Percentiles rank a stretch among this genome's conserved stretches.
Evolutionary conservation across 37 sponge, comb jelly and placozoan genomes (phyloP).

Genomic region (Chondrilla cf. caribensis): DNA sequence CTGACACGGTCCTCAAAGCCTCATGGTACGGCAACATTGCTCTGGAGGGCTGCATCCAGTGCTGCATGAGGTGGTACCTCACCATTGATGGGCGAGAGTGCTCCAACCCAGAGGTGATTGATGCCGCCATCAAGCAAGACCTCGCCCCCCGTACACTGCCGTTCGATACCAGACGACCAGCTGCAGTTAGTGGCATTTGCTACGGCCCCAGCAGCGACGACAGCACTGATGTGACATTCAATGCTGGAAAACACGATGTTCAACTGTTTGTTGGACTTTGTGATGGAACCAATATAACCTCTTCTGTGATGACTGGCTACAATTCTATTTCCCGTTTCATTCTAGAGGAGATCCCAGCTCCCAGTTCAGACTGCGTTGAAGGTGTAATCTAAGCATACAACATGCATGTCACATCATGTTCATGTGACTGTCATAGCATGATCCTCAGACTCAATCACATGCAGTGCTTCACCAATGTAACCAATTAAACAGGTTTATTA

Average conservation of each 20-base stretch:
- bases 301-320: conserved; percentile 45
- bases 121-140: conserved; percentile 42
- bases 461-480: too few relatives aligned
- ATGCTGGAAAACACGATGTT: conserved; percentile 3
- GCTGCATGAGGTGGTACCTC: conserved; percentile 65
- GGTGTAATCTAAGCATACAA: neutral
- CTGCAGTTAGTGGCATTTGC: conserved; percentile 42
- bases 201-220: neutral
- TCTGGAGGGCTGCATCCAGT: conserved; percentile 34
- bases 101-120: conserved; percentile 45
- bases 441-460: too few relatives aligned
- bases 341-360: conserved; percentile 47
- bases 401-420: neutral
- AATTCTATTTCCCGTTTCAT: conserved; percentile 61
- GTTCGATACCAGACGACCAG: conserved; percentile 39
- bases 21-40: conserved; percentile 63
- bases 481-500: too few relatives aligned
- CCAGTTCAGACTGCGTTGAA: neutral
- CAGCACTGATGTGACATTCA: neutral
- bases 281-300: neutral
- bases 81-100: conserved; percentile 51
- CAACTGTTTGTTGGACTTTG: conserved; percentile 36
- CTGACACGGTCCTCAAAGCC: conserved; percentile 33
- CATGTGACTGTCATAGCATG: too few relatives aligned
- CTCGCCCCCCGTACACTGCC: neutral